Evolutionary conservation across 2,888 invertebrate species (phyloP), one percentile per base, ranked within the genome.

Genomic region (Dicyrtomina minuta): DNA sequence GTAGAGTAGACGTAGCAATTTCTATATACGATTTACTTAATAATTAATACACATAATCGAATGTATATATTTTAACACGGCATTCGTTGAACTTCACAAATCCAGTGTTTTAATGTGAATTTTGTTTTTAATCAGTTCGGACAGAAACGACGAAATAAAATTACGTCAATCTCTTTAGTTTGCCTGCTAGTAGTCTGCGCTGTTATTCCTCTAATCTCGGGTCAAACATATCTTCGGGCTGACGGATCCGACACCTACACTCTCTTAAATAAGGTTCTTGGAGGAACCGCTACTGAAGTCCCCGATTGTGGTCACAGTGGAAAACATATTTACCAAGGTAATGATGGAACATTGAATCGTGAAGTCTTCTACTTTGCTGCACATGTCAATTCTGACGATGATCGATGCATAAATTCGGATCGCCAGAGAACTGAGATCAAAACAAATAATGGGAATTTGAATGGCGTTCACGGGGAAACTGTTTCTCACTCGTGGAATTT

Each of bases 401-500:
- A 77, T 65, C 41, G 73, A 8, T 76, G 74, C 46, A 15, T 39
- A 1, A 70, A 62, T 3, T 69, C 60, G 46, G 77, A 77, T 49
- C 72, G 77, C 27, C 75, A 75, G 46, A 53, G 77, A 15, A 59
- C 24, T 74, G 76, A 72, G 73, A 75, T 26, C 68, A 73, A 43
- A 71, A 73, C 13, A 67, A 72, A 53, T 60, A 44, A 26, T 60
- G 69, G 10, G 65, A 65, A 4, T 72, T 70, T 17, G 51, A 41
- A 12, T 27, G 59, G 71, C 5, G 65, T 26, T 15, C 39, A 70
- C 26, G 74, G 72, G 10, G 76, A 75, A 49, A 72, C 61, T 0
- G 70, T 76, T 0, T 71, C 73, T 0, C 62, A 72, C 2, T 76
- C 78, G 1, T 78, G 78, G 78, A 72, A 75, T 55, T 71, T 78